Evolutionary conservation across 35 echinoderm and acorn worm species (phyloP), one percentile per base, ranked within the genome.

Genomic region (Anneissia japonica): DNA sequence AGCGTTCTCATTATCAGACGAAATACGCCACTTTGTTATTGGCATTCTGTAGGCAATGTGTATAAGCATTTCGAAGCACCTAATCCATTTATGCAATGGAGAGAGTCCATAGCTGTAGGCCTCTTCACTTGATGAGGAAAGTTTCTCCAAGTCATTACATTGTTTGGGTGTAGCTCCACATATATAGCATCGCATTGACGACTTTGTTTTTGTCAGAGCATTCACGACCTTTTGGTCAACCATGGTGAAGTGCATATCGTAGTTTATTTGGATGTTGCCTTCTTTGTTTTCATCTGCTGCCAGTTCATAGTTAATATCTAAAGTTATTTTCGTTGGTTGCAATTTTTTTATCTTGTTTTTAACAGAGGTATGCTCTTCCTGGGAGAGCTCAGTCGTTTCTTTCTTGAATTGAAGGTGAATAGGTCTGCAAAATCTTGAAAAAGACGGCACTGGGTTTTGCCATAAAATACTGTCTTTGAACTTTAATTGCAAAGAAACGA

Each of bases 161-260:
- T 82, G 32, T 82, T 81, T 87, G 4, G 79, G 77, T 1, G 90
- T 91, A 34, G 84, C 84, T 64, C 39, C 38, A 64, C 83, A 86
- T 32, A 91, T 86, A 38, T 91, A 86, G 35, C 90, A 91, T 75
- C 90, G 33, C 90, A 87, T 91, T 23, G 90, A 82, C 7, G 84
- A 91, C 72, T 86, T 74, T 6, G 90, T 91, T 43, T 85, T 51
- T 19, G 84, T 91, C 36, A 91, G 46, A 30, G 84, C 84, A 82
- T 81, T 43, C 14, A 43, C 4, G 14, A 43, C 40, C 40, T 43
- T 91, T 40, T 91, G 90, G 30, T 91, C 90, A 5, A 91, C 90
- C 77, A 91, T 86, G 35, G 77, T 91, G 43, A 86, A 55, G n/a
- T 86, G 84, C 11, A 86, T 38, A 72, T 91, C 83, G 81, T 87